Evolutionary conservation across 2,797 vertebrate genomes (phyloP).

Genomic region (Acrocephalus scirpaceus): DNA sequence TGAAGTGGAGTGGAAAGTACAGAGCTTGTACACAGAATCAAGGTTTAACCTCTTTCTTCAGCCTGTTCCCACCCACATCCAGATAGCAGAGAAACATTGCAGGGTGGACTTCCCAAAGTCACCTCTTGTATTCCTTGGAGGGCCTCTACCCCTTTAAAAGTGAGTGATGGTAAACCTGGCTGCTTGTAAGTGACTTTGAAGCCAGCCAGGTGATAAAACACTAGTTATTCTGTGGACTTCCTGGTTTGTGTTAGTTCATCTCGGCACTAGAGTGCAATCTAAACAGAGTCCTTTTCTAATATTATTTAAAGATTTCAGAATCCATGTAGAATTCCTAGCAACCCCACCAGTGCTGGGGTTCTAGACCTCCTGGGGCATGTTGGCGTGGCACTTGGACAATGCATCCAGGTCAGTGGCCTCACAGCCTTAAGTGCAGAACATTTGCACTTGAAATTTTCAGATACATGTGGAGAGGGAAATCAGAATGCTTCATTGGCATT

Average conservation of each 20-base stretch:
- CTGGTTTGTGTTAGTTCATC: conserved; percentile 6
- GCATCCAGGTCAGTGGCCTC: neutral
- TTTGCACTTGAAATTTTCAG: neutral
- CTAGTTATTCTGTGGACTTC: neutral
- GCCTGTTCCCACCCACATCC: neutral
- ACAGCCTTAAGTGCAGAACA: neutral
- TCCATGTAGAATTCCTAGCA: neutral
- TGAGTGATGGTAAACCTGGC: neutral
- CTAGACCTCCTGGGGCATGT: neutral
- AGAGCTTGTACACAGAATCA: neutral
- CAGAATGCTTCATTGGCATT: neutral
- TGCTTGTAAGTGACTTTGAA: neutral
- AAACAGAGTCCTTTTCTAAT: neutral
- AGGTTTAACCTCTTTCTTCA: neutral
- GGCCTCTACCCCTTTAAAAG: neutral
- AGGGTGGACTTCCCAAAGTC: neutral
- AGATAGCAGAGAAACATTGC: neutral
- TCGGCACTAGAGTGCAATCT: neutral
- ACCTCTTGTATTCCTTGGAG: neutral
- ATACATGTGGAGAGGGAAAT: neutral
- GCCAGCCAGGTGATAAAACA: neutral
- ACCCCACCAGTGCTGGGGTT: neutral
- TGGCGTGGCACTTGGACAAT: neutral
- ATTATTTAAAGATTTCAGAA: neutral
- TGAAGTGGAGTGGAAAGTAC: conserved; percentile 19